These are phyloP conservation scores for Moxostoma hubbsi DNA, from an alignment of 2,797 vertebrate species.

Conservation along the genomic window DNA sequence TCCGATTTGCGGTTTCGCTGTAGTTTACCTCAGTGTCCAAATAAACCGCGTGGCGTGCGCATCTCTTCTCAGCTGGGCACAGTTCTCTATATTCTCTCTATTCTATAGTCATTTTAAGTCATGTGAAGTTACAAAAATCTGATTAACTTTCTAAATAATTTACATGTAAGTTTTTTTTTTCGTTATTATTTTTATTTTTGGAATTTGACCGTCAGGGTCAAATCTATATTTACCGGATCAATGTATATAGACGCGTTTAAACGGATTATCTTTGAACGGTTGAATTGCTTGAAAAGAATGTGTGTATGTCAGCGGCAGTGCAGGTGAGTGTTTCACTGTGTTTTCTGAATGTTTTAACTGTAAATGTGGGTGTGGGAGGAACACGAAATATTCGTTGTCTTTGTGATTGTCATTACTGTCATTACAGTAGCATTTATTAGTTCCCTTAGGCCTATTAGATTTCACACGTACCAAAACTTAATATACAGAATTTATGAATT, in stretches of 20 bases:
- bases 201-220: constrained; percentile 52
- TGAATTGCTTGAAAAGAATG: constrained; percentile 84
- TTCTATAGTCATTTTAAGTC: constrained; percentile 11
- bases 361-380: constrained; percentile 45
- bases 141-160: not conserved
- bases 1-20: constrained; percentile 68
- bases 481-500: too few species aligned
- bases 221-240: constrained; percentile 64
- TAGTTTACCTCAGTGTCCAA: constrained; percentile 68
- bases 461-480: not conserved
- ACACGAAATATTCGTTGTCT: not conserved
- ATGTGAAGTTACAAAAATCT: constrained; percentile 35
- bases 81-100: constrained; percentile 55
- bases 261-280: constrained; percentile 81
- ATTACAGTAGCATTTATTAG: too few species aligned
- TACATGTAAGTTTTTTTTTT: constrained; percentile 39
- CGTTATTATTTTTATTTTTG: constrained; percentile 48
- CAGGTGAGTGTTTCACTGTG: constrained; percentile 79
- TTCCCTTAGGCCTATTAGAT: not conserved
- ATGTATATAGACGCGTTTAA: constrained; percentile 88
- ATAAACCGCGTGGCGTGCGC: constrained; percentile 74
- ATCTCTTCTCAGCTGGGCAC: constrained; percentile 70
- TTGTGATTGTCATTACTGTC: not conserved
- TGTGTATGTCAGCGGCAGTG: constrained; percentile 83
- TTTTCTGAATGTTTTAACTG: constrained; percentile 64